Evolutionary conservation across 2,113 vertebrate genomes (phyloP).

Genomic region (Tachycineta bicolor): DNA sequence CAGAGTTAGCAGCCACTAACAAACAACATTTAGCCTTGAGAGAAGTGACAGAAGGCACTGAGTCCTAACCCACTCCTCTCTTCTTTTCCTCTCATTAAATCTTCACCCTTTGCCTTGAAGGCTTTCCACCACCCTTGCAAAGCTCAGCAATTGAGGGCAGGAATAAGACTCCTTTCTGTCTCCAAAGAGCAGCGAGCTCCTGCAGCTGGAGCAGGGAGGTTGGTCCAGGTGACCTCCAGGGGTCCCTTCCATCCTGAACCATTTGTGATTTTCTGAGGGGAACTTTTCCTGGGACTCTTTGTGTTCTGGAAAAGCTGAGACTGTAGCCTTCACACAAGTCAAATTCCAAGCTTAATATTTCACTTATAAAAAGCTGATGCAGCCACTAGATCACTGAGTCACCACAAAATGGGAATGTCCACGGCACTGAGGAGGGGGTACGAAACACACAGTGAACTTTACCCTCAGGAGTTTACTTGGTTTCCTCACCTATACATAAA

Average conservation of each 20-base stretch:
- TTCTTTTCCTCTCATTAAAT: no score
- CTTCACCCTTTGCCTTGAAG: neutral
- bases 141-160: neutral
- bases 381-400: neutral
- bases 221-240: neutral
- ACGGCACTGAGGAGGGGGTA: fast-evolving
- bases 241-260: neutral
- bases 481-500: neutral
- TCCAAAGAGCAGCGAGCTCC: neutral
- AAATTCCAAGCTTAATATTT: neutral
- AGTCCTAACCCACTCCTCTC: neutral
- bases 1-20: neutral
- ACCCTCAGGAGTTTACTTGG: neutral
- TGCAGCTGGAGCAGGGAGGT: neutral
- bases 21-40: neutral
- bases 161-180: no score
- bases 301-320: neutral
- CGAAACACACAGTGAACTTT: neutral
- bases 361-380: neutral
- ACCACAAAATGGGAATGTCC: neutral
- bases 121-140: neutral
- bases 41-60: neutral
- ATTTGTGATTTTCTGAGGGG: neutral
- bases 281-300: neutral
- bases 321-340: neutral